A percentile compares a stretch with the other conserved stretches of the same genome.
Evolutionary conservation across 1,140 invertebrate species (phyloP).

Genomic region (Mizuhopecten yessoensis): DNA sequence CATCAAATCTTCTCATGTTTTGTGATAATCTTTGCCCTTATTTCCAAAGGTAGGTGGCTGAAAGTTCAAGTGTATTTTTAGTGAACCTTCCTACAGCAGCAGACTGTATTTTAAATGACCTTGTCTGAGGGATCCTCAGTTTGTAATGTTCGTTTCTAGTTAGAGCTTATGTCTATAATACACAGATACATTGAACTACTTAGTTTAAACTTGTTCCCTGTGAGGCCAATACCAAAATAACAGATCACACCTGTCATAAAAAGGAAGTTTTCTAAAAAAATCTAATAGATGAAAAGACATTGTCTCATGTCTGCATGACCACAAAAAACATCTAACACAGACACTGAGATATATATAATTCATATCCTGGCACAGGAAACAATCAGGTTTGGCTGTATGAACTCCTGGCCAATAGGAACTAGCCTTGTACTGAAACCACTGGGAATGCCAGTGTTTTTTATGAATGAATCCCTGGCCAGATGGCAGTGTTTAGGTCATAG

Average conservation of each 20-base stretch:
- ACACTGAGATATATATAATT: background rate
- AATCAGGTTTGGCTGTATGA: background rate
- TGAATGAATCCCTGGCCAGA: slow-evolving; percentile 36
- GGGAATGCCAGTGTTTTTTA: background rate
- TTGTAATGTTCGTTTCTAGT: background rate
- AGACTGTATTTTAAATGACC: background rate
- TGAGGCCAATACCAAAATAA: too few relatives aligned
- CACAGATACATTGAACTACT: too few relatives aligned
- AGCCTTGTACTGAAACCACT: background rate
- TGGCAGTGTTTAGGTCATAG: background rate
- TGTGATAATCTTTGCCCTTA: background rate
- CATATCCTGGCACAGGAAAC: background rate
- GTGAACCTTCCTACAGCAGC: background rate
- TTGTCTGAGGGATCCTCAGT: background rate
- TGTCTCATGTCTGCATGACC: too few relatives aligned
- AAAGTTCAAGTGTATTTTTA: slow-evolving; percentile 13
- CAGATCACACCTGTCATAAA: too few relatives aligned
- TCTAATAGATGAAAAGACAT: too few relatives aligned
- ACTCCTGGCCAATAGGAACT: background rate
- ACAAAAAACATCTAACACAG: too few relatives aligned
- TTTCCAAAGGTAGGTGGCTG: background rate
- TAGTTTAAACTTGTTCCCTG: too few relatives aligned
- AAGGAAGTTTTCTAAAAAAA: too few relatives aligned
- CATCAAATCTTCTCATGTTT: background rate
- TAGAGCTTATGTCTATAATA: too few relatives aligned